Base-by-base conservation (phyloP, 1,140 invertebrate genomes). In the Drosophila setifemur region DNA sequence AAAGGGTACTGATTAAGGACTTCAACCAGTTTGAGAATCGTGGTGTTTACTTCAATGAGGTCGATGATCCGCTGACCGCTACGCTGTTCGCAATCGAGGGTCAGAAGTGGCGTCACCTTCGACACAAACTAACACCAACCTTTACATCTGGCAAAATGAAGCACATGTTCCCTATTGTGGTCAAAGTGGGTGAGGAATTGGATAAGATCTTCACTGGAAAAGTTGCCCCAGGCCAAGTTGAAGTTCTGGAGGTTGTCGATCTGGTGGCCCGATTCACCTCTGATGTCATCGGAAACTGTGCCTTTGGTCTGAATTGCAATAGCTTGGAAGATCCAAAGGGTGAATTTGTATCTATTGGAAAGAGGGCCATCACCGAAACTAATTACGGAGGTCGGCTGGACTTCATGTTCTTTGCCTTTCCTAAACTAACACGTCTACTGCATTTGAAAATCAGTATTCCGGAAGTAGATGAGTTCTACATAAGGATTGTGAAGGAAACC, bases 81-180 rank as follows among this genome's bases (percentile, higher is more conserved):
- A 90, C 91, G n/a, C 35, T 92, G 4, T 91, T 92, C 19, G 88
- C 86, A 37, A 73, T 92, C 2, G 90, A 92, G 33, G 91, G 90
- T 0, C 89, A 91, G 58, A 90, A 88, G n/a, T 94, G 93, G 93
- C 91, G 91, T 49, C 72, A 91, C 12, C 75, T 94, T 2, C 87
- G 93, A 18, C 89, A 71, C 11, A 91, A 91, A 29, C 76, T 94
- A 0, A 91, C 92, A 0, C 92, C 93, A 4, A 90, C 93, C 2
- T 94, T 94, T 63, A 93, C 93, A 0, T 91, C 93, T 1, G 92
- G 91, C 0, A 93, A 93, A 77, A 90, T 94, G 61, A 93, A 92
- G 74, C 89, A 89, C 12, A 93, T 94, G 92, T 77, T 91, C 19
- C 74, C 90, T 7, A 70, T 90, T 1, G 73, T 92, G 0, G 61